Evolutionary conservation across 1,140 invertebrate species (phyloP), one percentile per base, ranked within the genome.

Genomic region (Pseudomyrmex pallidus): DNA sequence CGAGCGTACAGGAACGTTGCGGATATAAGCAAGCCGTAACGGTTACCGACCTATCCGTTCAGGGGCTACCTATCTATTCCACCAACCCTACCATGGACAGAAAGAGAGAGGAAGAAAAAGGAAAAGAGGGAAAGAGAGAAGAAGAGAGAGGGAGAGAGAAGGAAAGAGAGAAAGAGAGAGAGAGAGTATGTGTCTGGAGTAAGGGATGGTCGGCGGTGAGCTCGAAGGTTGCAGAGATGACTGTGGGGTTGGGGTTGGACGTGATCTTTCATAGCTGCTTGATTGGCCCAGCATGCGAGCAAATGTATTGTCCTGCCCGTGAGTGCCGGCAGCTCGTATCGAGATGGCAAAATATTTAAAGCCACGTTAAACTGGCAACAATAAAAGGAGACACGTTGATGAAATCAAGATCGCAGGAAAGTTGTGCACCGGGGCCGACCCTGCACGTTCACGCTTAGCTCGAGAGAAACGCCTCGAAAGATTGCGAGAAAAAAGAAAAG

Each of bases 211-310:
- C 66, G 85, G 73, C 62, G 84, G 78, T 86, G 85, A 90, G 82
- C 87, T 87, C 83, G 84, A 86, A 86, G 86, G 90, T 85, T 85
- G 87, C 84, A 83, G 84, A 78, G 87, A 78, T 84, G 66, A 64
- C 64, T 82, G 82, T 77, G 73, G 78, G 89, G 88, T 83, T 84
- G 89, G 89, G 90, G 83, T 85, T 91, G 92, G 87, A 94, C 93
- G 93, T 94, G 93, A 94, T 94, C 93, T 94, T 94, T 94, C 93
- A 94, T 92, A 91, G 92, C 87, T 89, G 92, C 91, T 93, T 94
- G 93, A 94, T 94, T 94, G 93, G 90, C 89, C 87, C 83, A 63
- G 66, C 52, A 67, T 10, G 82, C 66, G 74, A 59, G 90, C 22
- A 48, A 84, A 92, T 89, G 77, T 93, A 91, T 93, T 93, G 91